These are phyloP conservation scores for Eublepharis macularius DNA, from an alignment of 2,113 vertebrate genomes.

Conservation along the genomic window DNA sequence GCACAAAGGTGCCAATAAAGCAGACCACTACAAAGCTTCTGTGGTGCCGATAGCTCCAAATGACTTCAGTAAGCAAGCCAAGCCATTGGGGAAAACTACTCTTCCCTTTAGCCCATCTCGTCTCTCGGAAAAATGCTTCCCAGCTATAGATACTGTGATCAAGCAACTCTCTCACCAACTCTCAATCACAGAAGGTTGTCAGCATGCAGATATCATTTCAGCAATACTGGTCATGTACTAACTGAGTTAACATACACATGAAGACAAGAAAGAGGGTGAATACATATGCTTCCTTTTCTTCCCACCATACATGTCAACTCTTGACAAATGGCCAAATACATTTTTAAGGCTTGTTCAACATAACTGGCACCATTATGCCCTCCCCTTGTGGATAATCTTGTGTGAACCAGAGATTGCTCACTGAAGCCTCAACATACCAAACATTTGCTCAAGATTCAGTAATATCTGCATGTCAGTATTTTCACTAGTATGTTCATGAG, in stretches of 20 bases:
- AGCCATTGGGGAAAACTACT: not conserved
- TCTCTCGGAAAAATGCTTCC: not conserved
- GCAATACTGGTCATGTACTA: too few relatives aligned
- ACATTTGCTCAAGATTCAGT: not conserved
- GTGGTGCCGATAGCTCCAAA: not conserved
- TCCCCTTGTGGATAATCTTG: not conserved
- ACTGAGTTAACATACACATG: too few relatives aligned
- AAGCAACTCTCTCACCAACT: not conserved
- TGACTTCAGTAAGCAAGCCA: not conserved
- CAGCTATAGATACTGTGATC: not conserved
- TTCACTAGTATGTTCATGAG: constrained; percentile 7
- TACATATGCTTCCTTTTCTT: not conserved
- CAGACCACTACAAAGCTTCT: not conserved
- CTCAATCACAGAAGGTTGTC: not conserved
- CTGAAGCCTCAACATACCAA: not conserved
- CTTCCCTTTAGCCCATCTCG: not conserved
- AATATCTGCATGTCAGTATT: not conserved
- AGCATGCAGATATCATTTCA: not conserved
- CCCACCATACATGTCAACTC: too few relatives aligned
- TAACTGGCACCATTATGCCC: not conserved
- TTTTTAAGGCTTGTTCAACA: not conserved
- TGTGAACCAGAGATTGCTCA: not conserved
- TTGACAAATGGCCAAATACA: not conserved
- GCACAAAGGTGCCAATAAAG: not conserved
- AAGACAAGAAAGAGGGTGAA: not conserved